These are phyloP conservation scores for Cisticola juncidis DNA, from an alignment of 2,113 vertebrate genomes.

Conservation along the genomic window DNA sequence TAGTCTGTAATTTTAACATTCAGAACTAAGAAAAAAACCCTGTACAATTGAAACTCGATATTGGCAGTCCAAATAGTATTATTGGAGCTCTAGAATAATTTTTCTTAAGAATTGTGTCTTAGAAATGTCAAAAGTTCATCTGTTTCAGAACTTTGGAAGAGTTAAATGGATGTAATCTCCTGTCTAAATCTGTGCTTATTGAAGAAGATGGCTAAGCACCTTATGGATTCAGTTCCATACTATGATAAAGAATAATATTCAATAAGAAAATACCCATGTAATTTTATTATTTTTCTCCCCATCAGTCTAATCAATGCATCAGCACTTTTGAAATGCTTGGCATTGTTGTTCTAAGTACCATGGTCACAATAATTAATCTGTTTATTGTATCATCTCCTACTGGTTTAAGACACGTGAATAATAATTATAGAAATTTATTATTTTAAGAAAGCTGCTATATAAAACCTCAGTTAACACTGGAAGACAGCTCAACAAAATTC, in stretches of 20 bases:
- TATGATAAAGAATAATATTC: not conserved
- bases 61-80: not conserved
- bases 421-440: not conserved
- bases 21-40: not conserved
- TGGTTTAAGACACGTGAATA: not conserved
- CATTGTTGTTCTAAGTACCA: not conserved
- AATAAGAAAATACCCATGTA: not conserved
- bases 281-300: not conserved
- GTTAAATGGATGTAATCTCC: not conserved
- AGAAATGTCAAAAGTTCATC: not conserved
- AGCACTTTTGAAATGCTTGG: not conserved
- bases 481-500: not conserved
- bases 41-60: accelerated
- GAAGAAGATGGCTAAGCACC: not conserved
- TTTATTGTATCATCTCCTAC: not conserved
- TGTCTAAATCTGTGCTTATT: not conserved
- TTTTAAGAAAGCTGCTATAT: accelerated
- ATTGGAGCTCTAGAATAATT: not conserved
- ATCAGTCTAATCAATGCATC: not conserved
- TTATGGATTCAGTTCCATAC: not conserved
- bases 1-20: not conserved
- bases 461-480: not conserved
- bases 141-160: not conserved
- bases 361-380: not conserved
- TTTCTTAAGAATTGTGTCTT: not conserved